Percentiles rank a stretch among this genome's conserved stretches.
Conservation (phyloP, 2,797 vertebrate genomes). For the Melanotaenia boesemani region DNA sequence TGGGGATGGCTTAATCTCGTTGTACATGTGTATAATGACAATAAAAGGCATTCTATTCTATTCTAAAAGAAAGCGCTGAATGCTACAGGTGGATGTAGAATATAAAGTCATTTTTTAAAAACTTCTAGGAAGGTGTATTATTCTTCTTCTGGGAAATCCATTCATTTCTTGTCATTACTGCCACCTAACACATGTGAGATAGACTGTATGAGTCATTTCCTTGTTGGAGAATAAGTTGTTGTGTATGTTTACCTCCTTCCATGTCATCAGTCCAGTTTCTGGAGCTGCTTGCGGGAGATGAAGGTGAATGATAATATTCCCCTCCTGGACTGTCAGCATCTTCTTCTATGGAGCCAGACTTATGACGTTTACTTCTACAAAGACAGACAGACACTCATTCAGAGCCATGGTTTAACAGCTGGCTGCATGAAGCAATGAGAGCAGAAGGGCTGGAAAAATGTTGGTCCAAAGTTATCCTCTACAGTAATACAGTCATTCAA, state of each 20-base stretch:
- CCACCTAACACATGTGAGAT: not conserved
- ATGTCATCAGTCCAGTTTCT: slow-evolving; percentile 98
- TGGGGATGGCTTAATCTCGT: too few species aligned
- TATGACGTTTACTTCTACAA: slow-evolving; percentile 94
- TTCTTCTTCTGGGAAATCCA: not conserved
- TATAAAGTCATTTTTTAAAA: not conserved
- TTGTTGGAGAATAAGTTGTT: not conserved
- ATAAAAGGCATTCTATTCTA: too few species aligned
- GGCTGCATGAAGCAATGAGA: not conserved
- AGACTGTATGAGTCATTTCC: not conserved
- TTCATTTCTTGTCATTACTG: not conserved
- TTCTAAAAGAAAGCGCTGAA: not conserved
- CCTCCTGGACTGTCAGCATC: slow-evolving; percentile 97
- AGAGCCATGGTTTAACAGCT: not conserved
- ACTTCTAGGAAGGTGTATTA: not conserved
- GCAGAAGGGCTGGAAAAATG: too few species aligned
- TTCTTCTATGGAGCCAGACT: slow-evolving; percentile 97
- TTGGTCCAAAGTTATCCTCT: too few species aligned
- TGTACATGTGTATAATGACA: too few species aligned
- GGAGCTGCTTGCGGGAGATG: slow-evolving; percentile 95
- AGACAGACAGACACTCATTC: slow-evolving; percentile 25
- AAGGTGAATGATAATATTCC: slow-evolving; percentile 95
- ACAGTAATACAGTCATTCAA: too few species aligned
- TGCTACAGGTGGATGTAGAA: not conserved
- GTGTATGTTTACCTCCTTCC: slow-evolving; percentile 89